These are phyloP conservation scores for Epizoanthus scotinus DNA, from an alignment of 92 coral and sea anemone genomes.

Conservation along the genomic window DNA sequence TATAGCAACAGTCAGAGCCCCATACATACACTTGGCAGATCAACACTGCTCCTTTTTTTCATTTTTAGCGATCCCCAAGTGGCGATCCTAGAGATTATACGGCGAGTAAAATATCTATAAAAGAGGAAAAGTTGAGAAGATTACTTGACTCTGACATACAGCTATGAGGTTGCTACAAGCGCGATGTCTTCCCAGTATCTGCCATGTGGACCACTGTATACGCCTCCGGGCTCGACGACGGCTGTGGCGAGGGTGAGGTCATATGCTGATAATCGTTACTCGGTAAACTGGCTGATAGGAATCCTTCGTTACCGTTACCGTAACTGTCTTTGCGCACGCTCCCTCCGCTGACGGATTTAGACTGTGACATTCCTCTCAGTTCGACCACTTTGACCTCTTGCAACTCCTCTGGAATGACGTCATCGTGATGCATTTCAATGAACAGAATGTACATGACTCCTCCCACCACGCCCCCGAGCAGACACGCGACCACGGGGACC, in stretches of 20 bases:
- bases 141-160: too few relatives aligned
- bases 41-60: too few relatives aligned
- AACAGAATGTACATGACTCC: constrained; percentile 58
- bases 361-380: neutral
- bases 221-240: constrained; percentile 13
- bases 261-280: neutral
- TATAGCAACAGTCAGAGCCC: too few relatives aligned
- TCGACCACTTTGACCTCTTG: constrained; percentile 29
- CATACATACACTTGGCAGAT: too few relatives aligned
- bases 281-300: neutral
- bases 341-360: constrained; percentile 6
- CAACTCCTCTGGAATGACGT: constrained; percentile 22
- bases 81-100: too few relatives aligned
- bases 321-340: neutral
- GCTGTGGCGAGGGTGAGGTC: constrained; percentile 16
- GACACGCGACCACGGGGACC: constrained; percentile 74
- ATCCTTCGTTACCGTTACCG: neutral
- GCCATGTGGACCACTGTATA: neutral
- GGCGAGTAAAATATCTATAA: too few relatives aligned
- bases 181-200: neutral
- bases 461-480: constrained; percentile 70
- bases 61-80: too few relatives aligned
- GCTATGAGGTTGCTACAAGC: neutral
- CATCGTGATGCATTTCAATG: constrained; percentile 65
- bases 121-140: too few relatives aligned